Conservation (phyloP, 2,888 invertebrate genomes). For the Ormyrus rosae region DNA sequence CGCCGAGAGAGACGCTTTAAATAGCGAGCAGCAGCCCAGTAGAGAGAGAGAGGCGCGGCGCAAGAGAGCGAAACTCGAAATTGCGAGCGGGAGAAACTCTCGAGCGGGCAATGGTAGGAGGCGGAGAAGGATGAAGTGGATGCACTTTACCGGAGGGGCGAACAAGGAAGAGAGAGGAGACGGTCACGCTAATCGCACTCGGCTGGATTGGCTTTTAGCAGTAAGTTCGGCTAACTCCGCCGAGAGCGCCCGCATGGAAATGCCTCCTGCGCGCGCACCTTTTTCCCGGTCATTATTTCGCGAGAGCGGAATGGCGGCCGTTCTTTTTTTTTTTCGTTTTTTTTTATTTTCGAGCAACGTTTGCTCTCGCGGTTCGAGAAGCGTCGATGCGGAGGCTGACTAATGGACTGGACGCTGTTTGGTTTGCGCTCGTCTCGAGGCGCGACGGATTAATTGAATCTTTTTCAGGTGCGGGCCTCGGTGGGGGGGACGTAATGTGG, state of each 20-base stretch:
- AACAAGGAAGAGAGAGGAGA: slow-evolving; percentile 42
- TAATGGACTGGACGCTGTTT: no score
- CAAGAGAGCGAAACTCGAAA: slow-evolving; percentile 33
- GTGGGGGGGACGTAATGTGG: no score
- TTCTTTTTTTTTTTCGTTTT: no score
- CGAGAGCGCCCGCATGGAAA: slow-evolving; percentile 35
- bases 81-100: slow-evolving; percentile 7
- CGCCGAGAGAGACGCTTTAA: neutral
- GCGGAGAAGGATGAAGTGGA: slow-evolving; percentile 23
- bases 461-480: neutral
- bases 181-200: slow-evolving; percentile 70
- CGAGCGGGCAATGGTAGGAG: neutral
- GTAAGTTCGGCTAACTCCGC: slow-evolving; percentile 60
- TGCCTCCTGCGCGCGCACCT: neutral
- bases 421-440: no score
- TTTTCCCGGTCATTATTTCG: neutral
- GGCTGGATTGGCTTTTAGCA: slow-evolving; percentile 69
- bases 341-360: no score
- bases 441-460: slow-evolving; percentile 21
- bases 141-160: slow-evolving; percentile 38
- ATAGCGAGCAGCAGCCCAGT: no score
- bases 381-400: neutral
- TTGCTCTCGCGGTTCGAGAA: no score
- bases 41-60: neutral
- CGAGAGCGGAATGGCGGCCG: neutral